Evolutionary conservation across 2,797 vertebrate species (phyloP), one percentile per base, ranked within the genome.

Genomic region (Crax fasciolata): DNA sequence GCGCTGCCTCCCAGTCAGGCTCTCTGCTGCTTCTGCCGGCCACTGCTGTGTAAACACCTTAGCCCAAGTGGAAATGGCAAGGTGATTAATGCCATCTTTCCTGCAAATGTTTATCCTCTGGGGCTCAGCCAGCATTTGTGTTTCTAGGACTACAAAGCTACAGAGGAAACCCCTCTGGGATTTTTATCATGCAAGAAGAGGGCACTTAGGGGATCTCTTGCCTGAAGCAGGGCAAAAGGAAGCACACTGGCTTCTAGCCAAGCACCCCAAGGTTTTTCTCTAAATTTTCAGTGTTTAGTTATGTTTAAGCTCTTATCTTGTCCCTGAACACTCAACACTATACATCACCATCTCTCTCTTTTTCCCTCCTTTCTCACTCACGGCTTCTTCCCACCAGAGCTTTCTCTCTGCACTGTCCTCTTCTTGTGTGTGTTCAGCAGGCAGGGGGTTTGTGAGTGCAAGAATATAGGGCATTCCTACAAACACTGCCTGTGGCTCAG

Each of bases 21-120:
- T 82, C 83, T 35, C 35, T 35, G 35, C 35, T 84, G 63, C 71
- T 82, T 41, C 85, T 76, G 62, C 24, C 2, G 20, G 48, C 59
- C 80, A 35, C 52, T 79, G 51, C 93, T 93, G 55, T 52, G 77
- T 73, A 91, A 93, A 89, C 67, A 89, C 71, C 76, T 71, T 48
- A 66, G 88, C 73, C 93, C 55, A 75, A 94, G 84, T 87, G 82
- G 76, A 86, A 97, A 89, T 32, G 67, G 59, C 77, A 95, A 38
- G 4, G 2, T 61, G 86, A 87, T 95, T 87, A 88, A 91, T 63
- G 41, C 43, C 74, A 61, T 71, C 80, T 76, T 88, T 75, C 70
- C 48, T 82, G 83, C 84, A 94, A 96, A 95, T 93, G 90, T 89
- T 95, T 92, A 59, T 70, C 71, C 52, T 70, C 87, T 90, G 88